These are phyloP conservation scores for Seriola quinqueradiata DNA, from an alignment of 2,113 vertebrate species.

Conservation along the genomic window DNA sequence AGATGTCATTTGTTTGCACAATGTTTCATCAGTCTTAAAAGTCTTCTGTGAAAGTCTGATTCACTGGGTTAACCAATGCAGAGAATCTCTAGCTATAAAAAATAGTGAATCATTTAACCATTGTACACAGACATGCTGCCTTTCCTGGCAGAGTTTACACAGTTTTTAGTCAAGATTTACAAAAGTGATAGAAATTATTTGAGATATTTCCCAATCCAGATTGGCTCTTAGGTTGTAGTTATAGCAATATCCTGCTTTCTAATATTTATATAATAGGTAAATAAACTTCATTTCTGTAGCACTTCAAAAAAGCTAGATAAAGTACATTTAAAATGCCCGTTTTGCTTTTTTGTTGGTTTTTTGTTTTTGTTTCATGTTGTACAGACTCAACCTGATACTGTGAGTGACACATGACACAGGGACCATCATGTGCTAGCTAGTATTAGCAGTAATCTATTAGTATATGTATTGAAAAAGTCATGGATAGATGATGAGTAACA, in stretches of 20 bases:
- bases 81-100: not conserved
- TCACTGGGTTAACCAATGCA: constrained; percentile 33
- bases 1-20: constrained; percentile 32
- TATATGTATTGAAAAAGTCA: not conserved
- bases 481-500: not conserved
- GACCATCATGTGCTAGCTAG: not conserved
- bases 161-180: constrained; percentile 31
- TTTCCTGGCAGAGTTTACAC: constrained; percentile 25
- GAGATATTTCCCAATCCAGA: not conserved
- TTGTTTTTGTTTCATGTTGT: not conserved
- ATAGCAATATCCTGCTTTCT: not conserved
- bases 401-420: too few relatives aligned
- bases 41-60: constrained; percentile 39
- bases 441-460: not conserved
- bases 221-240: not conserved
- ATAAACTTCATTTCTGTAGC: not conserved
- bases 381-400: not conserved
- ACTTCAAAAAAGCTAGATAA: not conserved
- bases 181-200: constrained; percentile 25
- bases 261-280: not conserved
- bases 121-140: not conserved
- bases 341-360: not conserved
- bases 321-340: not conserved
- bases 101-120: constrained; percentile 38
- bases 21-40: constrained; percentile 32